Percentiles rank a stretch among this genome's conserved stretches.
Conservation (phyloP, 2,113 vertebrate species). For the Hypomesus transpacificus region DNA sequence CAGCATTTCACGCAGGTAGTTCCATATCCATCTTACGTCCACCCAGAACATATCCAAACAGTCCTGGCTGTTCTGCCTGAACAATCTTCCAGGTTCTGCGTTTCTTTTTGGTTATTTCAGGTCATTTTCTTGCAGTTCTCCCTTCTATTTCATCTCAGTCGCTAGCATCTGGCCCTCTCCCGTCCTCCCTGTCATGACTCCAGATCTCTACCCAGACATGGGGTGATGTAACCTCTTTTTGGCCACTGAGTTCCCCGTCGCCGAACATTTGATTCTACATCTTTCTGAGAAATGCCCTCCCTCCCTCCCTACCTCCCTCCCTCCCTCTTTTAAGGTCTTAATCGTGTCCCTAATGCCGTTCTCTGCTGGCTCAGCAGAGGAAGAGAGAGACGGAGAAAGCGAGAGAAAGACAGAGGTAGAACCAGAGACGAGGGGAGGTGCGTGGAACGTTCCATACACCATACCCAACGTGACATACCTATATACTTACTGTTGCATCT, state of each 20-base stretch:
- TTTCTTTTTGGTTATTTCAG: background rate
- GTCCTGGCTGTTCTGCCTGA: too few relatives aligned
- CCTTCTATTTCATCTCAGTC: slow-evolving; percentile 58
- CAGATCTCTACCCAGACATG: slow-evolving; percentile 58
- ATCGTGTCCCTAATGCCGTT: slow-evolving; percentile 51
- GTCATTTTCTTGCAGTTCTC: slow-evolving; percentile 39
- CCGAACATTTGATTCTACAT: slow-evolving; percentile 38
- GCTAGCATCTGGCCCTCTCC: slow-evolving; percentile 18
- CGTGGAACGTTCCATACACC: background rate
- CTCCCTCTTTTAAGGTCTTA: slow-evolving; percentile 47
- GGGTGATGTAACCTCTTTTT: slow-evolving; percentile 66
- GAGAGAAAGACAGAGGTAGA: slow-evolving; percentile 21
- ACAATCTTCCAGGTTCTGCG: slow-evolving; percentile 7
- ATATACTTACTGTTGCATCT: too few relatives aligned
- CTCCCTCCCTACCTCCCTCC: slow-evolving; percentile 29
- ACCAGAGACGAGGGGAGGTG: slow-evolving; percentile 4
- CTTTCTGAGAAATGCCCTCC: slow-evolving; percentile 45
- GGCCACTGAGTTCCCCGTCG: slow-evolving; percentile 48
- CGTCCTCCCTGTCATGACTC: slow-evolving; percentile 63
- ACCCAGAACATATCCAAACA: too few relatives aligned
- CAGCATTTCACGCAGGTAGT: too few relatives aligned
- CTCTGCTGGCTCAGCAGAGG: slow-evolving; percentile 1
- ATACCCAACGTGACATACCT: too few relatives aligned
- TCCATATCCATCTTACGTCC: too few relatives aligned
- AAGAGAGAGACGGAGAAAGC: slow-evolving; percentile 1